A percentile compares a stretch with the other conserved stretches of the same genome.
These are phyloP conservation scores for Passer domesticus DNA, from an alignment of 2,113 vertebrate genomes.

Conservation along the genomic window DNA sequence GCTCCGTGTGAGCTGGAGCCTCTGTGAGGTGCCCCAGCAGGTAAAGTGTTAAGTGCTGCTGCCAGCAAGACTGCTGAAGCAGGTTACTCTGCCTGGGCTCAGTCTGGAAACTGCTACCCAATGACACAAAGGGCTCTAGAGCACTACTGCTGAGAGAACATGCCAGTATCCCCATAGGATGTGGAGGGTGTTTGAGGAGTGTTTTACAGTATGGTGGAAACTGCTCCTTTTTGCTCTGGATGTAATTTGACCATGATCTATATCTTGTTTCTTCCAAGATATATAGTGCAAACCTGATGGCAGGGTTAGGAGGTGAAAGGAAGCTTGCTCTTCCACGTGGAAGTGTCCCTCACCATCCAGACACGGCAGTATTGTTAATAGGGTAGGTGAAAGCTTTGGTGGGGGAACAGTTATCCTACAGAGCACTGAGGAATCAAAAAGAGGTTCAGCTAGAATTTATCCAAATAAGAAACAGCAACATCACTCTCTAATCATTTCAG, in stretches of 20 bases:
- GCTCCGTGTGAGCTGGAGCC: not conserved
- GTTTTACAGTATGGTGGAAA: not conserved
- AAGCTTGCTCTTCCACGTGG: not conserved
- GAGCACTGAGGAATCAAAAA: not conserved
- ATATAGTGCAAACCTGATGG: not conserved
- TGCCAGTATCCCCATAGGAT: not conserved
- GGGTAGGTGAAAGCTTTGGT: not conserved
- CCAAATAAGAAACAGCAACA: not conserved
- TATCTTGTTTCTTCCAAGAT: not conserved
- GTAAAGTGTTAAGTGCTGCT: not conserved
- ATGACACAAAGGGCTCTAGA: fast-evolving
- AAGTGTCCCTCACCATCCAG: not conserved
- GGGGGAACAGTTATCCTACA: not conserved
- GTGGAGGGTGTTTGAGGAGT: not conserved
- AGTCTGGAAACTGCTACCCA: not conserved
- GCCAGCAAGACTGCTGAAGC: not conserved
- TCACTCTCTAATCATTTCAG: not conserved
- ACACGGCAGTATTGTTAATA: not conserved
- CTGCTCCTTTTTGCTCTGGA: fast-evolving
- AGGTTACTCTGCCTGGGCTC: not conserved
- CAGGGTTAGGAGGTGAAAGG: not conserved
- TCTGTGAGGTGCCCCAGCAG: not conserved
- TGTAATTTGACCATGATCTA: not conserved
- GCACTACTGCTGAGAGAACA: not conserved
- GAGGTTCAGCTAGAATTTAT: not conserved